Percentiles rank a stretch among this genome's conserved stretches.
Conservation (phyloP, 2,888 invertebrate genomes). For the Spodoptera littoralis region DNA sequence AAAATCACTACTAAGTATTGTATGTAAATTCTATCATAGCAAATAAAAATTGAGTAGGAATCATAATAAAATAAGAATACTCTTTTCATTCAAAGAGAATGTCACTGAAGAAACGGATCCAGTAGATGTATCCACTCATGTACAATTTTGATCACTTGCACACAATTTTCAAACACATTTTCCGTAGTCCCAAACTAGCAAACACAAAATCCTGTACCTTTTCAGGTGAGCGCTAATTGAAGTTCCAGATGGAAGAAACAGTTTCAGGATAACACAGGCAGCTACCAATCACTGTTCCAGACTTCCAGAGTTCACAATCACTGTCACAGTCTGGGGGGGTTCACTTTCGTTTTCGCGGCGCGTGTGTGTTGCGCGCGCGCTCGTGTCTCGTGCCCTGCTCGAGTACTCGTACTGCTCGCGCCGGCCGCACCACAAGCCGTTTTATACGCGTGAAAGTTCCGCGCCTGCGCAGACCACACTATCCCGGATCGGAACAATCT, state of each 20-base stretch:
- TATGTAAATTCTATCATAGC: conserved; percentile 1
- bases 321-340: conserved; percentile 75
- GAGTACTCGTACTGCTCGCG: conserved; percentile 82
- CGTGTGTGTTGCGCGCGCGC: conserved; percentile 66
- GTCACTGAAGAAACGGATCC: conserved; percentile 15
- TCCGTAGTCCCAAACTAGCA: conserved; percentile 50
- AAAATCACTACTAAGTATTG: neutral
- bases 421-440: conserved; percentile 74
- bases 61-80: neutral
- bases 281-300: conserved; percentile 86
- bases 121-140: conserved; percentile 7
- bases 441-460: conserved; percentile 88
- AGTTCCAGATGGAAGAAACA: conserved; percentile 76
- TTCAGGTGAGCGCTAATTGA: conserved; percentile 71
- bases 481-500: conserved; percentile 81
- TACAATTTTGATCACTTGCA: conserved; percentile 31
- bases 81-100: neutral
- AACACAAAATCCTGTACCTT: conserved; percentile 79
- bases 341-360: conserved; percentile 85
- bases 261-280: conserved; percentile 85
- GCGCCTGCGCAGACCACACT: conserved; percentile 70
- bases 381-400: conserved; percentile 67
- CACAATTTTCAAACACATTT: conserved; percentile 51
- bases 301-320: conserved; percentile 84
- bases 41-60: no score